Base-by-base conservation (phyloP, 2,113 vertebrate genomes). In the Ophiodon elongatus region DNA sequence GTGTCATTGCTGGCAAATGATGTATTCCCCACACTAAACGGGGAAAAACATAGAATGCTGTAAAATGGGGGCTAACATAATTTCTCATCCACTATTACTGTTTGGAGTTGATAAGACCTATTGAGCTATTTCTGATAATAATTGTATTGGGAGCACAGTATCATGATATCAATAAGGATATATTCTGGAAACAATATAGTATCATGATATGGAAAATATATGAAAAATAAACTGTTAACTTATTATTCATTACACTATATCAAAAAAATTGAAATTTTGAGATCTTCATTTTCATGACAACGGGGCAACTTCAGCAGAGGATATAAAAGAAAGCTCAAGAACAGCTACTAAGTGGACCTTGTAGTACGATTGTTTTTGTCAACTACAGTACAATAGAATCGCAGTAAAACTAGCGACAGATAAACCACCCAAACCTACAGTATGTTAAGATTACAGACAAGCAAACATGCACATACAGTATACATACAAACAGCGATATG, bases 401-500 rank as follows among this genome's bases (percentile, higher is more conserved):
- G 4, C 52, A 54, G 8, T 23, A 6, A 25, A 56, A 37, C 33
- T 9, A 52, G 21, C 10, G 4, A 29, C 27, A 21, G 66, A 47
- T 23, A 69, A 50, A 56, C 21, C 33, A 56, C 17, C 31, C 23
- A 35, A 60, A 39, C 21, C 3, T 54, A 8, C 41, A 60, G 23
- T 19, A 47, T n/a, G 59, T 71, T 65, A 29, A 10, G 15, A 65
- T 60, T 27, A 60, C 39, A 62, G 37, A 31, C 4, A 25, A 31
- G n/a, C 1, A 52, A 29, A 31, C 0, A 35, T 9, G 8, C 14
- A 71, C n/a, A 68, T 29, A 39, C 4, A 65, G 2, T 23, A 0
- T 33, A 7, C 23, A 4, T 9, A 23, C 8, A 52, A 52, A 54
- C 27, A 37, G 5, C 4, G 3, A 93, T 87, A 27, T 43, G 27